Evolutionary conservation across 2,113 vertebrate genomes (phyloP), one percentile per base, ranked within the genome.

Genomic region (Muntiacus muntjak): DNA sequence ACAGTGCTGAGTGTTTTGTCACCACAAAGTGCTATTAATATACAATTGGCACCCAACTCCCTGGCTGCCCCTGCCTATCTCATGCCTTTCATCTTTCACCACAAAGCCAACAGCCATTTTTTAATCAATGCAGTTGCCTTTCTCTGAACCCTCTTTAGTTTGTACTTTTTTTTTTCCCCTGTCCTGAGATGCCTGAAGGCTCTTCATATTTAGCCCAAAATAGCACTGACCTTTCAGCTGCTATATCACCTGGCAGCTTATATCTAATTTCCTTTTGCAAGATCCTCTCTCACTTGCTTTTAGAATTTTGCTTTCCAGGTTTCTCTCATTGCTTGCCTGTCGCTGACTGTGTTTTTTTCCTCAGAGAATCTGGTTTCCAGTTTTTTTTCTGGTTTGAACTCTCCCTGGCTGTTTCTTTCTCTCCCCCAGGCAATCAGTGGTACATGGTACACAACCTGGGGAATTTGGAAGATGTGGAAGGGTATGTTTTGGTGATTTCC

Each of bases 151-250:
- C n/a, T 74, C 45, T 96, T 52, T 62, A 33, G 54, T 67, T 89
- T 76, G 79, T 87, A 50, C 82, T 25, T 54, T 54, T n/a, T 82
- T 67, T 40, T 58, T 6, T 33, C 57, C 64, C 84, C 33, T 74
- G 91, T 86, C 87, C 93, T 87, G 87, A 97, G 83, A 94, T 87
- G 91, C 96, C 97, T 87, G 95, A 84, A 95, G 96, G 93, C 96
- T 97, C 96, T 97, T 95, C 96, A 93, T 89, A 94, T 89, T 87
- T 94, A 89, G 86, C 93, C 95, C 94, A 74, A 97, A 97, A 97
- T 96, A 98, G 96, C 93, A 4, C 89, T 93, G 97, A 97, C 97
- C 97, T 97, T 95, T 95, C 91, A 7, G 71, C 89, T 55, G 87
- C 93, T 19, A 0, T 90, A 55, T 97, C 97, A 97, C 97, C 97